Conservation (phyloP, 2,113 vertebrate species). For the Spermophilus dauricus region DNA sequence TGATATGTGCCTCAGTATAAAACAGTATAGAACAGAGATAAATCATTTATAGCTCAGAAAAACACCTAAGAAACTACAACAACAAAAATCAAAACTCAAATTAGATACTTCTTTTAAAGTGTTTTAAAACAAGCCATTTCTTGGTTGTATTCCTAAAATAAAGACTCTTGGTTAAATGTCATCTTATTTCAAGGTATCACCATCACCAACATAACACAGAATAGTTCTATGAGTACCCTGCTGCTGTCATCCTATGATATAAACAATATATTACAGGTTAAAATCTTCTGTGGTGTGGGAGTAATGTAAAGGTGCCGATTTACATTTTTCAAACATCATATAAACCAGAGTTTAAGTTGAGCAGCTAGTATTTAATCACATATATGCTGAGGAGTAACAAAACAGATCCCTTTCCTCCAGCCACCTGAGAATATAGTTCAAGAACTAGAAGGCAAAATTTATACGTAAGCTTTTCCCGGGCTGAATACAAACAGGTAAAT, state of each 20-base stretch:
- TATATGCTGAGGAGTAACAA: background rate
- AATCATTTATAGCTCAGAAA: background rate
- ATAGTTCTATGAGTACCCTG: background rate
- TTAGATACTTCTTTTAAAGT: background rate
- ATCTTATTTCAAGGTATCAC: constrained; percentile 1
- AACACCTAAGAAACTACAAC: background rate
- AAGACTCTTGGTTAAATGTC: background rate
- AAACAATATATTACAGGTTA: constrained; percentile 6
- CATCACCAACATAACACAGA: background rate
- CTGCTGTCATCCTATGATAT: background rate
- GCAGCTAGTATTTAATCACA: constrained; percentile 34
- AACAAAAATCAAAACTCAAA: background rate
- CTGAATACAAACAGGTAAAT: constrained; percentile 5
- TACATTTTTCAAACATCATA: background rate
- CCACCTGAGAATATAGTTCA: constrained; percentile 29
- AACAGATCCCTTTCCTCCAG: background rate
- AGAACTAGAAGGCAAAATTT: constrained; percentile 8
- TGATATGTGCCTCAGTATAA: background rate
- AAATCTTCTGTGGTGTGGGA: background rate
- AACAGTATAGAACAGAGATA: background rate
- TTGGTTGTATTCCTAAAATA: constrained; percentile 43
- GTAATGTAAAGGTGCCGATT: background rate
- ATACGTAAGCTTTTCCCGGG: constrained; percentile 11
- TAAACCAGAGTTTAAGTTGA: constrained; percentile 23
- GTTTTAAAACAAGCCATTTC: background rate